These are phyloP conservation scores for Hepsetus odoe DNA, from an alignment of 2,113 vertebrate species.

Conservation along the genomic window DNA sequence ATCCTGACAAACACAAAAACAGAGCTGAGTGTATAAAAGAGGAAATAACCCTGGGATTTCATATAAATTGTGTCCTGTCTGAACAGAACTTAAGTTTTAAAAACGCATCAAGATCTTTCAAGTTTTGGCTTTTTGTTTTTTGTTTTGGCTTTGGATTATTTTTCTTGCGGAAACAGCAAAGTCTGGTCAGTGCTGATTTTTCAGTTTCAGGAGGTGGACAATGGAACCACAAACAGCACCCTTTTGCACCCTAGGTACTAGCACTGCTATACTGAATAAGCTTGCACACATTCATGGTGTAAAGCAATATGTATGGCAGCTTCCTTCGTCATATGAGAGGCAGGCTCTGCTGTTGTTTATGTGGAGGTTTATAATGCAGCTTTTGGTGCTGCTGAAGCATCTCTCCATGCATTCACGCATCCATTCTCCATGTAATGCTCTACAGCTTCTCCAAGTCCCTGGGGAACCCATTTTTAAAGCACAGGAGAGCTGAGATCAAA, in stretches of 20 bases:
- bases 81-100: too few relatives aligned
- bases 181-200: too few relatives aligned
- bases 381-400: conserved; percentile 29
- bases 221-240: too few relatives aligned
- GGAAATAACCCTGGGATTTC: too few relatives aligned
- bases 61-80: too few relatives aligned
- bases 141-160: too few relatives aligned
- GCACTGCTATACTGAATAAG: not conserved
- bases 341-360: conserved; percentile 59
- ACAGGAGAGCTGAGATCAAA: conserved; percentile 56
- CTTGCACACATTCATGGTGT: conserved; percentile 47
- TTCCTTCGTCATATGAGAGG: conserved; percentile 49
- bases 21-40: too few relatives aligned
- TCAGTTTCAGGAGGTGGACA: too few relatives aligned
- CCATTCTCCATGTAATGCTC: conserved; percentile 56
- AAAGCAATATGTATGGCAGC: conserved; percentile 55
- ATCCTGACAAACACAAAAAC: too few relatives aligned
- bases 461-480: conserved; percentile 75
- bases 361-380: conserved; percentile 54
- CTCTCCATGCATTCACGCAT: conserved; percentile 44
- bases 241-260: not conserved
- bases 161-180: too few relatives aligned
- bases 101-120: too few relatives aligned
- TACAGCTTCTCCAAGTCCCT: conserved; percentile 63
- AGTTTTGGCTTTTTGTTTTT: too few relatives aligned